A percentile compares a stretch with the other conserved stretches of the same genome.
Evolutionary conservation across 2,113 vertebrate genomes (phyloP).

Genomic region (Pongo pygmaeus): DNA sequence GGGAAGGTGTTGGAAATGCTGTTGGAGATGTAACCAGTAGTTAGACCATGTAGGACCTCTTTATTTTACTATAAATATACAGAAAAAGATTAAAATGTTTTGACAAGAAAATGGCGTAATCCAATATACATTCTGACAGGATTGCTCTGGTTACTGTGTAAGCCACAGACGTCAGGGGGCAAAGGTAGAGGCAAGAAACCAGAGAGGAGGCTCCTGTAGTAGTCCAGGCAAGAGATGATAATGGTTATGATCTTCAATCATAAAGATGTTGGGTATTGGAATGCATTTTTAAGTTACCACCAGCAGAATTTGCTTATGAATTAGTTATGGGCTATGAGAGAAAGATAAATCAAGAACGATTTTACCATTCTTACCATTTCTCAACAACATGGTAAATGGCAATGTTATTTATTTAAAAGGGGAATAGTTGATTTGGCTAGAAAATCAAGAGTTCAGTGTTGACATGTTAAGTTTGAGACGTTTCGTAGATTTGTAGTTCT

Average conservation of each 20-base stretch:
- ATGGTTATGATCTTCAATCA: background rate
- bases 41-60: background rate
- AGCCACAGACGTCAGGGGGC: background rate
- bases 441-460: background rate
- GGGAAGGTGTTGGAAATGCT: background rate
- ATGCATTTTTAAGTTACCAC: background rate
- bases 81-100: background rate
- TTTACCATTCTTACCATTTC: background rate
- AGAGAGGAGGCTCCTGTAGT: accelerated
- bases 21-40: background rate
- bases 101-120: background rate
- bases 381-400: background rate
- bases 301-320: background rate
- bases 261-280: background rate
- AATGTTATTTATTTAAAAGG: background rate
- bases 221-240: background rate
- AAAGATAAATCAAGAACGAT: background rate
- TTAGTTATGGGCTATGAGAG: background rate
- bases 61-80: background rate
- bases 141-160: background rate
- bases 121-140: background rate
- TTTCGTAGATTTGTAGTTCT: background rate
- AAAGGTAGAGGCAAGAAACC: background rate
- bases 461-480: background rate
- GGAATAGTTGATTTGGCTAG: background rate